Percentiles rank a stretch among this genome's conserved stretches.
Conservation (phyloP, 2,888 invertebrate genomes). For the Cremastinae sp. region DNA sequence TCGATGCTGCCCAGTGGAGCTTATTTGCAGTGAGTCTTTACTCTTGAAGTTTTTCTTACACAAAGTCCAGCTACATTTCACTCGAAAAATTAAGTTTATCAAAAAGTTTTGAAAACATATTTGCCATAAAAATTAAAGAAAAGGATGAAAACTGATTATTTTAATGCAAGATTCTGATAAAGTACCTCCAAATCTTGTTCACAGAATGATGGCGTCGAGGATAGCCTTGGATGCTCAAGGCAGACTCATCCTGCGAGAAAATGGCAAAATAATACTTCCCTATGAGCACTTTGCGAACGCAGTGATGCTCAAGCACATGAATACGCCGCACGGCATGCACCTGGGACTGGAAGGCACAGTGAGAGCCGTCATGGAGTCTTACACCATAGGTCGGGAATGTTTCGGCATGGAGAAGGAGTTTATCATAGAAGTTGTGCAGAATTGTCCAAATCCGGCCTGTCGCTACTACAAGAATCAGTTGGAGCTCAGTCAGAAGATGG, state of each 20-base stretch:
- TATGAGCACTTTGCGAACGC: constrained; percentile 96
- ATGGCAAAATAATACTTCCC: constrained; percentile 93
- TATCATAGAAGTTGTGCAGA: constrained; percentile 93
- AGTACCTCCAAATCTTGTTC: constrained; percentile 5
- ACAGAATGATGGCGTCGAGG: constrained; percentile 92
- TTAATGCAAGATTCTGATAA: too few species aligned
- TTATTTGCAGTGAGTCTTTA: constrained; percentile 89
- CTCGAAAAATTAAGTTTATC: too few species aligned
- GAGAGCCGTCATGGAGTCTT: constrained; percentile 92
- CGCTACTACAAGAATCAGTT: constrained; percentile 93
- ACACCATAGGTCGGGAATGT: constrained; percentile 90
- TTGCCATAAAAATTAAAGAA: too few species aligned
- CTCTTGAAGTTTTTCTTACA: not conserved
- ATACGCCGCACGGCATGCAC: constrained; percentile 87
- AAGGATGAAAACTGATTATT: too few species aligned
- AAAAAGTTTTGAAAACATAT: too few species aligned
- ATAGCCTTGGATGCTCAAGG: constrained; percentile 92
- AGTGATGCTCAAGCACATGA: constrained; percentile 95
- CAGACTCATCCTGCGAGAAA: constrained; percentile 90
- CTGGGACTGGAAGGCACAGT: constrained; percentile 92
- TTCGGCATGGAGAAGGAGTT: constrained; percentile 95
- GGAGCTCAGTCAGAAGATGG: constrained; percentile 82
- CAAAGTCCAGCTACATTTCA: too few species aligned
- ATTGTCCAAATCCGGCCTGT: constrained; percentile 93
- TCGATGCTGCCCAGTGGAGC: constrained; percentile 93